A percentile compares a stretch with the other conserved stretches of the same genome.
Conservation (phyloP, 2,113 vertebrate genomes). For the Microtus montanus region DNA sequence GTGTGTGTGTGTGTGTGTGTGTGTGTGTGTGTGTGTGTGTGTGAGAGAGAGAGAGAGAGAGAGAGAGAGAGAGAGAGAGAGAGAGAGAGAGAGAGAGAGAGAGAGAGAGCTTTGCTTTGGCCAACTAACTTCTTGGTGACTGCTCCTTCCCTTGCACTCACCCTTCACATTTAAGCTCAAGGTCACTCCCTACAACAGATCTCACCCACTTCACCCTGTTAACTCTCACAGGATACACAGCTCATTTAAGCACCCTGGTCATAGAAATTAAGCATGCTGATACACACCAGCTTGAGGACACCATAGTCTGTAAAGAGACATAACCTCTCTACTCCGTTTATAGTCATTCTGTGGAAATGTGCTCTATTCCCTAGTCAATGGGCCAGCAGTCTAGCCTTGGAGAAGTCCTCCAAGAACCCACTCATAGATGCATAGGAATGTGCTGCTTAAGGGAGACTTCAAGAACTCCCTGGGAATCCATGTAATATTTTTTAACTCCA, state of each 20-base stretch:
- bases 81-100: too few species aligned
- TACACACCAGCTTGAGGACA: background rate
- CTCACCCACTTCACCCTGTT: background rate
- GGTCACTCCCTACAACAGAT: background rate
- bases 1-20: too few species aligned
- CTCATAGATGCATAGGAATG: background rate
- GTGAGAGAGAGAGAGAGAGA: too few species aligned
- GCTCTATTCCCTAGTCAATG: background rate
- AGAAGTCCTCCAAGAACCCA: too few species aligned
- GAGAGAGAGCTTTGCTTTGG: too few species aligned
- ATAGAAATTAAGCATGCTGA: background rate
- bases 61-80: too few species aligned
- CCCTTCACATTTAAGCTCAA: background rate
- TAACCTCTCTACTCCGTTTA: background rate
- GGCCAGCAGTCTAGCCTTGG: slow-evolving; percentile 21
- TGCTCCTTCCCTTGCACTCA: rapidly evolving
- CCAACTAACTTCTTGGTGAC: background rate
- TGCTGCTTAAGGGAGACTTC: background rate
- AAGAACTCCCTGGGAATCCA: background rate
- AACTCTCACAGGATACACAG: background rate
- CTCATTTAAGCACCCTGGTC: background rate
- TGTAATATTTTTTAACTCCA: background rate
- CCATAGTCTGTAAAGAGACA: background rate
- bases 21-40: too few species aligned
- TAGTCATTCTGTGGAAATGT: background rate